phyloP scores from a whole-genome alignment of 2,113 vertebrate genomes.

The Oxygymnocypris stewartii region DNA sequence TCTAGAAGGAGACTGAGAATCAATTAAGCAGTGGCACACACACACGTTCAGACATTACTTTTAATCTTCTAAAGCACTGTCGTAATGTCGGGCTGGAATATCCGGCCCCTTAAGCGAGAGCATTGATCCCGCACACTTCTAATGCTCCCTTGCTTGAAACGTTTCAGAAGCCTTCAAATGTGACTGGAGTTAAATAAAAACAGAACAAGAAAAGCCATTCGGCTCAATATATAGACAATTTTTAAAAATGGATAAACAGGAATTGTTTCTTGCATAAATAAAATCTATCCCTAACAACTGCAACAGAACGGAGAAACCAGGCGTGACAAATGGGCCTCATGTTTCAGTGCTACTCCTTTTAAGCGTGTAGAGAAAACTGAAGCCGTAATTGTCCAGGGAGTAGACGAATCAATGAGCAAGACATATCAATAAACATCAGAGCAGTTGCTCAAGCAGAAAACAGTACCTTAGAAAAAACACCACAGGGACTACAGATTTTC shows the following conservation, averaged over 20 bases:
- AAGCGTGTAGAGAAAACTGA: constrained; percentile 40
- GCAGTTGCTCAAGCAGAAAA: constrained; percentile 38
- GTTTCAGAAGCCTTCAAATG: constrained; percentile 62
- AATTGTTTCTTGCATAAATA: constrained; percentile 22
- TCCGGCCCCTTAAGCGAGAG: constrained; percentile 64
- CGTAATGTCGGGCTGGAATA: constrained; percentile 61
- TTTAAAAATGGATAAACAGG: constrained; percentile 10
- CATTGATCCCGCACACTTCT: constrained; percentile 70
- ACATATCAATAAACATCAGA: constrained; percentile 56
- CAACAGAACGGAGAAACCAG: constrained; percentile 10
- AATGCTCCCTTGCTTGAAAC: constrained; percentile 51
- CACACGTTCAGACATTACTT: constrained; percentile 72
- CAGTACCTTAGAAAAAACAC: constrained; percentile 49
- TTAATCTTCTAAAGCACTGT: constrained; percentile 79
- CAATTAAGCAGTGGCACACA: constrained; percentile 72
- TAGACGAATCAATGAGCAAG: constrained; percentile 45
- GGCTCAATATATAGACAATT: not conserved
- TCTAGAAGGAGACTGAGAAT: constrained; percentile 67
- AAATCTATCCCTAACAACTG: constrained; percentile 9
- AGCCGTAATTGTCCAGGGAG: constrained; percentile 38
- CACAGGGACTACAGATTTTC: constrained; percentile 42
- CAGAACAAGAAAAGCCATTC: not conserved
- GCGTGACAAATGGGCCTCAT: constrained; percentile 25
- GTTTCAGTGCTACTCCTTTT: constrained; percentile 36
- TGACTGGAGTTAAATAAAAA: constrained; percentile 31